These are phyloP conservation scores for Heloderma charlesbogerti DNA, from an alignment of 2,113 vertebrate species.

Conservation along the genomic window DNA sequence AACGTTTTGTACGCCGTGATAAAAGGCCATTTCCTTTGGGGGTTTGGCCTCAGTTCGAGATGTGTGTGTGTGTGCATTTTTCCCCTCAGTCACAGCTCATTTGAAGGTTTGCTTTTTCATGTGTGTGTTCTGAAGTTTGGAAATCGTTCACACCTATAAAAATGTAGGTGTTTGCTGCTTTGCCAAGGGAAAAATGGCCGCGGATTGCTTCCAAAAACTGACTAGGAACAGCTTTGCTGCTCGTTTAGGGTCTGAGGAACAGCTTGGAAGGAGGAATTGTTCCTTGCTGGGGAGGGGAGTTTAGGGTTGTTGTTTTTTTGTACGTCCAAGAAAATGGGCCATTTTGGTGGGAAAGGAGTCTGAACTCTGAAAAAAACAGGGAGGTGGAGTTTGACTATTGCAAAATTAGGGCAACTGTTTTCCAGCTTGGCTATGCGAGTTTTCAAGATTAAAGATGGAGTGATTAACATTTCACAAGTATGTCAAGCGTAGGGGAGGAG, in stretches of 20 bases:
- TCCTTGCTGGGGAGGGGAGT: conserved; percentile 31
- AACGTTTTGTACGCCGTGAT: conserved; percentile 44
- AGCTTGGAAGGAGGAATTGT: conserved; percentile 74
- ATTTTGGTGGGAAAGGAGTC: conserved; percentile 65
- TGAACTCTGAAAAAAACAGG: conserved; percentile 76
- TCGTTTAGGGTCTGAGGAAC: conserved; percentile 66
- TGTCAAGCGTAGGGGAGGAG: conserved; percentile 38
- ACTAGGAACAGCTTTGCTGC: conserved; percentile 73
- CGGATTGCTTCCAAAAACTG: conserved; percentile 70
- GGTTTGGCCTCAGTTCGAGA: fast-evolving
- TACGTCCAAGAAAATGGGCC: conserved; percentile 76
- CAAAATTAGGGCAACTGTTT: conserved; percentile 57
- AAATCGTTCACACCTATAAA: conserved; percentile 79
- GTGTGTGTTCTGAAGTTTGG: conserved; percentile 70
- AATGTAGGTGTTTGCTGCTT: conserved; percentile 57
- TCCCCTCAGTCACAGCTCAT: conserved; percentile 56
- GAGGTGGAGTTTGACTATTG: conserved; percentile 60
- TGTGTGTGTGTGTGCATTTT: conserved; percentile 15
- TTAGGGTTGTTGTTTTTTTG: conserved; percentile 57
- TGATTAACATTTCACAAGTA: conserved; percentile 36
- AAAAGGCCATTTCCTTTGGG: conserved; percentile 50
- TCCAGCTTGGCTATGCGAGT: conserved; percentile 11
- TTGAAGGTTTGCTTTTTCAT: conserved; percentile 42
- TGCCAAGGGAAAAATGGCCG: conserved; percentile 68
- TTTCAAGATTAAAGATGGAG: conserved; percentile 13